Evolutionary conservation across 37 sponge, comb jelly and placozoan species (phyloP).

Genomic region (Chondrilla cf. caribensis): DNA sequence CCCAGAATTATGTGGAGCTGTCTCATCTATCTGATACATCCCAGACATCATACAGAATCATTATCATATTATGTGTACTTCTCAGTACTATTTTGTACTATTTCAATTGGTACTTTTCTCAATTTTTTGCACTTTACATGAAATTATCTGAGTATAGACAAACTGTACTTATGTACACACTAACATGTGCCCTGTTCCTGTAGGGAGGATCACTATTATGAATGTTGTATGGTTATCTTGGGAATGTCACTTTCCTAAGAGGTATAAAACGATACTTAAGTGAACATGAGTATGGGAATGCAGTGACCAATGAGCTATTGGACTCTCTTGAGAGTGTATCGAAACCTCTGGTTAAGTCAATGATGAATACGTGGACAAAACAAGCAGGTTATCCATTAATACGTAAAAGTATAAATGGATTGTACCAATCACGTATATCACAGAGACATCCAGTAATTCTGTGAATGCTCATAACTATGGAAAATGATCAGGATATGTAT

Average conservation of each 20-base stretch:
- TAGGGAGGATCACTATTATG: slow-evolving; percentile 80
- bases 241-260: slow-evolving; percentile 42
- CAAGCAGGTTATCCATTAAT: slow-evolving; percentile 88
- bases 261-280: slow-evolving; percentile 64
- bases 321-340: slow-evolving; percentile 33
- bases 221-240: slow-evolving; percentile 67
- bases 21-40: no score
- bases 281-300: slow-evolving; percentile 62
- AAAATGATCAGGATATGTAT: background rate
- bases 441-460: slow-evolving; percentile 1
- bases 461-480: background rate
- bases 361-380: slow-evolving; percentile 91
- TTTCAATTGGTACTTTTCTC: no score
- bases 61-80: no score
- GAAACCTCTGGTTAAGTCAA: slow-evolving; percentile 30
- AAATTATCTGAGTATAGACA: no score
- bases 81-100: no score
- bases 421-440: slow-evolving; percentile 65
- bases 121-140: no score
- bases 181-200: no score
- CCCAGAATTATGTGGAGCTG: no score
- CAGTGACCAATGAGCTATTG: slow-evolving; percentile 74
- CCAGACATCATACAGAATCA: no score
- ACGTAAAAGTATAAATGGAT: slow-evolving; percentile 80
- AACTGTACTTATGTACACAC: no score